These are phyloP conservation scores for Bradypodion pumilum DNA, from an alignment of 2,797 vertebrate genomes.

Conservation along the genomic window DNA sequence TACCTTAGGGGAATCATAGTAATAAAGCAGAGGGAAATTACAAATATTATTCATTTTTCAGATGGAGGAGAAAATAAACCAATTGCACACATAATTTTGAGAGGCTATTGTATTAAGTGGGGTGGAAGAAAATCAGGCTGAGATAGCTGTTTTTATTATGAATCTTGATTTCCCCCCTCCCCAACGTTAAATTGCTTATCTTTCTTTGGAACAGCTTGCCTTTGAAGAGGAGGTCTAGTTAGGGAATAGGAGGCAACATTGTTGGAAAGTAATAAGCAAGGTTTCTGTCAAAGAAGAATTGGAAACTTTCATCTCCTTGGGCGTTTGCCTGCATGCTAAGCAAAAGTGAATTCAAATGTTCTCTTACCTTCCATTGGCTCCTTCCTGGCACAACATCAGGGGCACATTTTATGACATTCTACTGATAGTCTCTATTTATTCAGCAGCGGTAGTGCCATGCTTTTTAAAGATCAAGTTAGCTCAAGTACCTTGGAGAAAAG, in stretches of 20 bases:
- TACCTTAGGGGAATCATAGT: constrained; percentile 46
- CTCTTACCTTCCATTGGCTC: too few species aligned
- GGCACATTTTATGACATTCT: not conserved
- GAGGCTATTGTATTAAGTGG: constrained; percentile 31
- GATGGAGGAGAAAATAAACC: not conserved
- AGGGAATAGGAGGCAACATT: not conserved
- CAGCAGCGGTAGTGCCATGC: not conserved
- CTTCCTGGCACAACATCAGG: not conserved
- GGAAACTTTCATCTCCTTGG: not conserved
- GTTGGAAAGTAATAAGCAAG: not conserved
- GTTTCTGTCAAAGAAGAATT: not conserved
- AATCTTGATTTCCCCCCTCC: constrained; percentile 2
- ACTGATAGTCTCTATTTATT: not conserved
- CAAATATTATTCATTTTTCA: constrained; percentile 50
- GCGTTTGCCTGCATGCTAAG: not conserved
- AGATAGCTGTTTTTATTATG: constrained; percentile 38
- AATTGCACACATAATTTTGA: constrained; percentile 23
- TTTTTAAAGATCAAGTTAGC: not conserved
- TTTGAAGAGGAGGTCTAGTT: not conserved
- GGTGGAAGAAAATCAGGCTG: constrained; percentile 30
- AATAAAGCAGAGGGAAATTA: constrained; percentile 41
- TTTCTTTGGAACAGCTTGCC: constrained; percentile 29
- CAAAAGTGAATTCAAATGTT: not conserved
- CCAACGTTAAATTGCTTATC: constrained; percentile 47
- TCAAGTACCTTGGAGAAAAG: not conserved